A percentile compares a stretch with the other conserved stretches of the same genome.
phyloP scores from a whole-genome alignment of 2,113 vertebrate genomes.

The Erythrolamprus reginae region DNA sequence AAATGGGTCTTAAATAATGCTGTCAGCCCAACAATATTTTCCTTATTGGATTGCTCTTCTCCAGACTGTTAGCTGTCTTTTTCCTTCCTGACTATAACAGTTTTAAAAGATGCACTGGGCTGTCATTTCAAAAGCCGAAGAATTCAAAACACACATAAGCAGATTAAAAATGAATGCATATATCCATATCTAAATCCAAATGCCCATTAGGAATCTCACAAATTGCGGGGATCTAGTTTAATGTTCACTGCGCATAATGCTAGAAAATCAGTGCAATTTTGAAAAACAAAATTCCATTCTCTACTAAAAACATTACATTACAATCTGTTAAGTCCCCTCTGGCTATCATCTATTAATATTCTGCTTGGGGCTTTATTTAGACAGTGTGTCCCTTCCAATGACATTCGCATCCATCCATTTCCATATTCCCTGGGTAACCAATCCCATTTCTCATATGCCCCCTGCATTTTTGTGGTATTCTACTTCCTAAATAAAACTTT shows the following conservation, averaged over 20 bases:
- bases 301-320: not conserved
- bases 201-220: not conserved
- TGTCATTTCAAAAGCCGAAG: not conserved
- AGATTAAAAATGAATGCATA: not conserved
- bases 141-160: conserved; percentile 1
- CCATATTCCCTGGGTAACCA: conserved; percentile 54
- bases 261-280: not conserved
- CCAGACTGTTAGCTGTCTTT: conserved; percentile 3
- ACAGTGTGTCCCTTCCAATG: conserved; percentile 46
- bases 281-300: not conserved
- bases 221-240: not conserved
- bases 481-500: conserved; percentile 48
- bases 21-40: conserved; percentile 8
- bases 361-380: conserved; percentile 40
- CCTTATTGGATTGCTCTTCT: not conserved
- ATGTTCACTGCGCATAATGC: not conserved
- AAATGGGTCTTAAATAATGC: conserved; percentile 5
- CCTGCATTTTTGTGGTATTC: conserved; percentile 54
- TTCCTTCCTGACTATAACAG: not conserved
- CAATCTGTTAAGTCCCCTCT: not conserved
- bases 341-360: conserved; percentile 44
- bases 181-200: not conserved
- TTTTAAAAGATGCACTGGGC: not conserved
- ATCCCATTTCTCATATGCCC: conserved; percentile 46
- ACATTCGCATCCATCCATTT: conserved; percentile 42